Conservation (phyloP, 1,140 invertebrate species). For the Dendrolimus punctatus region DNA sequence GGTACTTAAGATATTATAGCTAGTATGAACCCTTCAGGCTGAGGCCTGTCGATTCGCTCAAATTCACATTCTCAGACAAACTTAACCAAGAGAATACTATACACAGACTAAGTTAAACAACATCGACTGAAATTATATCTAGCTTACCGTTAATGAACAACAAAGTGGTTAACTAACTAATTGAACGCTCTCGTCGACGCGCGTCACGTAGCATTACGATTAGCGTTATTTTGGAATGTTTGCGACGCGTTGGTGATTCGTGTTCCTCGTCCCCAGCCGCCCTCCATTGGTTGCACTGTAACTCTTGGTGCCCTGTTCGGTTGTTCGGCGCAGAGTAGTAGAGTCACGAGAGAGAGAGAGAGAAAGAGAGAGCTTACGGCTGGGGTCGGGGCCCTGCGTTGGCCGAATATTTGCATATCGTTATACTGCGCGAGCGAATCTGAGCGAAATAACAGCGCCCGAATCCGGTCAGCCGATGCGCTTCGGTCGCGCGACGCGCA, state of each 20-base stretch:
- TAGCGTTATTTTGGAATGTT: conserved; percentile 67
- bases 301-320: too few species aligned
- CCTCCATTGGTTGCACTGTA: conserved; percentile 8
- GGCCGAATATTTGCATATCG: not conserved
- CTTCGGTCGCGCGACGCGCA: conserved; percentile 5
- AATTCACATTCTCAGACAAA: conserved; percentile 62
- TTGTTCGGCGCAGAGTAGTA: too few species aligned
- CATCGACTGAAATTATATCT: conserved; percentile 67
- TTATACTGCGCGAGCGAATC: conserved; percentile 36
- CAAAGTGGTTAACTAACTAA: conserved; percentile 69
- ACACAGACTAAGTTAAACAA: conserved; percentile 68
- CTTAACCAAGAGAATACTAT: conserved; percentile 65
- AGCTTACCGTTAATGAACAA: conserved; percentile 70
- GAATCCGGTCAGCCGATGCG: conserved; percentile 4
- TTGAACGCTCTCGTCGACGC: conserved; percentile 43
- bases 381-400: too few species aligned
- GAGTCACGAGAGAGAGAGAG: too few species aligned
- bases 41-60: conserved; percentile 58
- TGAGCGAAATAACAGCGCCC: conserved; percentile 48
- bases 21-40: conserved; percentile 53
- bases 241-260: conserved; percentile 43
- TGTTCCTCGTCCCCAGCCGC: conserved; percentile 14
- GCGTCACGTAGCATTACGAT: conserved; percentile 47
- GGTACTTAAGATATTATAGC: conserved; percentile 59
- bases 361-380: too few species aligned